Evolutionary conservation across 53 echinoderm and acorn worm genomes (phyloP).

Genomic region (Echinarachnius parma): DNA sequence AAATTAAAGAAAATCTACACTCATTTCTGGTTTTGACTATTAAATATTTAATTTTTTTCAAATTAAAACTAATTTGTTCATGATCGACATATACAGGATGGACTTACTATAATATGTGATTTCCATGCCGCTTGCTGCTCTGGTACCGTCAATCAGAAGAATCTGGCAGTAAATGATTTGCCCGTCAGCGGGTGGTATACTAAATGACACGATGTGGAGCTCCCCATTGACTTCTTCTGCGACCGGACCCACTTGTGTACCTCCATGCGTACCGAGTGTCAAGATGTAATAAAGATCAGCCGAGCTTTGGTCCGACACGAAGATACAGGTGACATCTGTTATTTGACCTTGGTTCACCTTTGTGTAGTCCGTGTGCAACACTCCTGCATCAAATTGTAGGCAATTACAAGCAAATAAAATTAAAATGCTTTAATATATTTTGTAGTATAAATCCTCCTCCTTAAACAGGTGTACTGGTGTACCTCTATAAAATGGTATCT

Average conservation of each 20-base stretch:
- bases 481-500: no score
- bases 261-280: conserved; percentile 4
- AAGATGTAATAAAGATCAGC: no score
- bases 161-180: conserved; percentile 7
- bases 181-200: background rate
- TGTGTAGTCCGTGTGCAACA: background rate
- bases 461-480: no score
- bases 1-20: no score
- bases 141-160: background rate
- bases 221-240: background rate
- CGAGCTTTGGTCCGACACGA: background rate
- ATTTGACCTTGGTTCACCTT: conserved; percentile 41
- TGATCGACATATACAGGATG: no score
- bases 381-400: no score
- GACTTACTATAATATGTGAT: conserved; percentile 19
- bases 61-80: no score
- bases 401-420: no score
- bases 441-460: no score
- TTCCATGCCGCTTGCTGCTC: conserved; percentile 5
- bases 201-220: conserved; percentile 19
- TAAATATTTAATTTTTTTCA: no score
- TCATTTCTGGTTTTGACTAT: no score
- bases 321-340: conserved; percentile 5
- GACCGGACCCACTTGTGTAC: background rate
- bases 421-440: no score